Percentiles rank a stretch among this genome's conserved stretches.
Conservation (phyloP, 1,140 invertebrate genomes). For the Lysiphlebus fabarum region DNA sequence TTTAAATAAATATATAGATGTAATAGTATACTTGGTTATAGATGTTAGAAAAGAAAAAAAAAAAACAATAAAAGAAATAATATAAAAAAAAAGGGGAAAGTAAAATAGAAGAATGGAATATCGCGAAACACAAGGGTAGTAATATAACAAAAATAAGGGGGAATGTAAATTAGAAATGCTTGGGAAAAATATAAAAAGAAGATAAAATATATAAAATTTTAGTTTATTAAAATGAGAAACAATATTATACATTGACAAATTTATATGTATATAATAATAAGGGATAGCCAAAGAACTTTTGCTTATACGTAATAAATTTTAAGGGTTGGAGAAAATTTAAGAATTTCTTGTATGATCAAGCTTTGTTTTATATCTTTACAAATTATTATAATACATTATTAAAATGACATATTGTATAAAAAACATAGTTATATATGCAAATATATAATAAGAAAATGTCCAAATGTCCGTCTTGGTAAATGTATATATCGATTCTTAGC, state of each 20-base stretch:
- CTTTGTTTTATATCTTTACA: no score
- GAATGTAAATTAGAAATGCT: slow-evolving; percentile 57
- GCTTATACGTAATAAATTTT: slow-evolving; percentile 18
- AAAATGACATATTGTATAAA: no score
- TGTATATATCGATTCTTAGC: no score
- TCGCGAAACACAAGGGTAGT: slow-evolving; percentile 24
- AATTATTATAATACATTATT: no score
- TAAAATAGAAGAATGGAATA: slow-evolving; percentile 26
- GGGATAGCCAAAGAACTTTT: slow-evolving; percentile 35
- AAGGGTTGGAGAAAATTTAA: background rate
- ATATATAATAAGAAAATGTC: no score
- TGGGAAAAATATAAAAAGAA: slow-evolving; percentile 45
- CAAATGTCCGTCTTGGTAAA: no score
- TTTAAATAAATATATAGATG: no score
- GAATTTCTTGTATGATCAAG: no score
- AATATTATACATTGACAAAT: slow-evolving; percentile 3
- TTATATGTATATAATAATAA: slow-evolving; percentile 14
- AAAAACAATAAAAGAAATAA: slow-evolving; percentile 15
- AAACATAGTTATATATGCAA: no score
- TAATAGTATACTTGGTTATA: no score
- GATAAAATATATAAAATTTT: slow-evolving; percentile 11
- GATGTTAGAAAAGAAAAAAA: slow-evolving; percentile 3
- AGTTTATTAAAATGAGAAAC: slow-evolving; percentile 2
- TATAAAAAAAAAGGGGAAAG: slow-evolving; percentile 25
- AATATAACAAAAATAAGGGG: slow-evolving; percentile 39